Evolutionary conservation across 2,888 invertebrate genomes (phyloP).

Genomic region (Pycnomerus fuliginosus): DNA sequence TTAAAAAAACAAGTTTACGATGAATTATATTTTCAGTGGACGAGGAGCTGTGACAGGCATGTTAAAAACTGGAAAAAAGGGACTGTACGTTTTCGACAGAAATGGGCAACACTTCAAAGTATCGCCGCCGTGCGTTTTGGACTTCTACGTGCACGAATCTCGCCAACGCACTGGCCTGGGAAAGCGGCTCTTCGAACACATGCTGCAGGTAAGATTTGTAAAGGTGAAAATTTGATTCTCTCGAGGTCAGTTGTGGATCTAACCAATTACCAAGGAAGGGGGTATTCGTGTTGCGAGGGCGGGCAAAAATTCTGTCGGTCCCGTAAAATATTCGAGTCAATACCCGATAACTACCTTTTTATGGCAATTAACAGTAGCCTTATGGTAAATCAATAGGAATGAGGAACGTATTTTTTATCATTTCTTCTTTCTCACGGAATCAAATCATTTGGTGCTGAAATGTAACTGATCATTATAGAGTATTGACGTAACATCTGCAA

Average conservation of each 20-base stretch:
- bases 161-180: conserved; percentile 86
- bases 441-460: too few species aligned
- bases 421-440: too few species aligned
- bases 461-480: too few species aligned
- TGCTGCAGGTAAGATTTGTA: conserved; percentile 68
- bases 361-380: too few species aligned
- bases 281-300: too few species aligned
- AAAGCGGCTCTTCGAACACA: conserved; percentile 78
- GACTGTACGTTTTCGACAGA: conserved; percentile 81
- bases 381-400: too few species aligned
- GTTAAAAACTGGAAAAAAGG: conserved; percentile 87
- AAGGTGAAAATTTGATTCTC: conserved; percentile 10
- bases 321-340: too few species aligned
- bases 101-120: conserved; percentile 72
- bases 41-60: conserved; percentile 74
- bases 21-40: conserved; percentile 65
- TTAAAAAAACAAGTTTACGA: too few species aligned
- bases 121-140: conserved; percentile 84
- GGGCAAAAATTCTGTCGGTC: too few species aligned
- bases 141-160: conserved; percentile 87
- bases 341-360: too few species aligned
- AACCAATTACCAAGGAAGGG: conserved; percentile 2
- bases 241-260: conserved; percentile 7
- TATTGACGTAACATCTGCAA: too few species aligned
- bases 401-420: too few species aligned